Base-by-base conservation (phyloP, 2,888 invertebrate species). In the Lasioglossum calceatum region DNA sequence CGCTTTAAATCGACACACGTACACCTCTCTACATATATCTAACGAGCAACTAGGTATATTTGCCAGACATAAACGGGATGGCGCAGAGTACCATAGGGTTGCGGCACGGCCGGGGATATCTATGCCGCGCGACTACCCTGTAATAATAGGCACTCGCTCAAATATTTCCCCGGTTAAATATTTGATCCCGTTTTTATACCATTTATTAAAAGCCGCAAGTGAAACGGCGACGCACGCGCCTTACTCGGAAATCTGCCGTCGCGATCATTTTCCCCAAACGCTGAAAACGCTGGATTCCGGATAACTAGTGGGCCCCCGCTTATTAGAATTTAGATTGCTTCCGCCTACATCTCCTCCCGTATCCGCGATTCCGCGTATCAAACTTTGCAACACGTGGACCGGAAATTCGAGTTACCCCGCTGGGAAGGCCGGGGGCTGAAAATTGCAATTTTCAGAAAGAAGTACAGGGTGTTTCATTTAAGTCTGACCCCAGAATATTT, bases 141-240 rank as follows among this genome's bases (percentile, higher is more conserved):
- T 93, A 93, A 93, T 93, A 93, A 93, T 92, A 93, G 93, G 91
- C 92, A 91, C 93, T 91, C 92, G 93, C 91, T 94, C 94, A 94
- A 94, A 94, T 94, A 94, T 94, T 94, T 93, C 93, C 92, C 91
- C 91, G 83, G 91, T 93, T 93, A 93, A 93, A 94, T 94, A 94
- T 94, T 94, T 94, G 94, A 94, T 92, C 93, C 90, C 91, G 92
- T 94, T 94, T 94, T 94, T 94, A 93, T 94, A 91, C 93, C 93
- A 93, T 94, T 94, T 94, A 94, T 94, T 93, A 94, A 94, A 94
- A 93, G 93, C 93, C 92, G 90, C 90, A 89, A 90, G 90, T 87
- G 90, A 90, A 87, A 85, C 81, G 80, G 84, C 77, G 81, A 27
- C 83, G 83, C 87, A 82, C 82, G 84, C 81, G 87, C 73, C 73